Evolutionary conservation across 2,888 invertebrate species (phyloP).

Genomic region (Pedicia rivosa): DNA sequence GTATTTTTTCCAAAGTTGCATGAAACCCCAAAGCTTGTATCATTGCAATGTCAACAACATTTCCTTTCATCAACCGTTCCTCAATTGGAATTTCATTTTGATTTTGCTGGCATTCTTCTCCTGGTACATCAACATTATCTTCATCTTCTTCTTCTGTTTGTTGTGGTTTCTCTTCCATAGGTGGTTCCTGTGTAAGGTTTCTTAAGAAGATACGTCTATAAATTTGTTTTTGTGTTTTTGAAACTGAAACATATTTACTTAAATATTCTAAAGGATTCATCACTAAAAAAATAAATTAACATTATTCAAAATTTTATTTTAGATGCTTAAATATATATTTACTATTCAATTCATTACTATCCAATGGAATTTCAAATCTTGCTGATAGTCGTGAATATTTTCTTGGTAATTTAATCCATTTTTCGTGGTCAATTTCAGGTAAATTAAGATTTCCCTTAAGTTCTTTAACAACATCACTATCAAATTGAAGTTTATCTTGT

Average conservation of each 20-base stretch:
- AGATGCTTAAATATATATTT: constrained; percentile 10
- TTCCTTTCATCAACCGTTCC: constrained; percentile 21
- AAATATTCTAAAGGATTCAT: constrained; percentile 57
- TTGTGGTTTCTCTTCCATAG: constrained; percentile 11
- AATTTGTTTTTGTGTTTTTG: constrained; percentile 36
- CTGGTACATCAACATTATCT: constrained; percentile 15
- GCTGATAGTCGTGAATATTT: constrained; percentile 60
- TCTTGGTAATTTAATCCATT: constrained; percentile 51
- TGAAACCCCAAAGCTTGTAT: constrained; percentile 30
- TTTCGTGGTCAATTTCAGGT: constrained; percentile 35
- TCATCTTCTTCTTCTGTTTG: constrained; percentile 20
- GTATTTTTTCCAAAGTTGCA: constrained; percentile 24
- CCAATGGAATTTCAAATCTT: constrained; percentile 59
- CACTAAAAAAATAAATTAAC: constrained; percentile 27
- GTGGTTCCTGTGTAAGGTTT: not conserved
- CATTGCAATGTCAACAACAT: constrained; percentile 25
- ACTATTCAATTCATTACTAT: constrained; percentile 38
- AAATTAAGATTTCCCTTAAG: constrained; percentile 30
- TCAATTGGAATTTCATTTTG: constrained; percentile 20
- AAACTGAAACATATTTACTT: constrained; percentile 45
- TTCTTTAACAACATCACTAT: constrained; percentile 8
- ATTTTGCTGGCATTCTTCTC: constrained; percentile 19
- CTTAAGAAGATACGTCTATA: constrained; percentile 22
- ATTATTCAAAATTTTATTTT: not conserved
- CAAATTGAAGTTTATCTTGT: constrained; percentile 9